Evolutionary conservation across 2,888 invertebrate genomes (phyloP), one percentile per base, ranked within the genome.

Genomic region (Serripes groenlandicus): DNA sequence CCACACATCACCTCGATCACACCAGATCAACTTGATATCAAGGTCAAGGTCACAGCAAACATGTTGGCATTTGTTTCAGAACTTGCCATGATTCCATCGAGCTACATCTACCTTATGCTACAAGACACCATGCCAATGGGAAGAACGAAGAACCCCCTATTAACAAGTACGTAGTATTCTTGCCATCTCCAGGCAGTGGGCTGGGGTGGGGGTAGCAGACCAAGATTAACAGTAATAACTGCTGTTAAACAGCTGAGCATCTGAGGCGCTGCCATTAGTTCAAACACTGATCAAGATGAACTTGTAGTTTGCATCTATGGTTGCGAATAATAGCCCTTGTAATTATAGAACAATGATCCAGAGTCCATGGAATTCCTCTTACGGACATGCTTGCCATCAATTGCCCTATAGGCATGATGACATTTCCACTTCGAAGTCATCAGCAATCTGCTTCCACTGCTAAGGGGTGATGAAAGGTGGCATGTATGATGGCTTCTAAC

Each of bases 81-180:
- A n/a, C n/a, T n/a, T n/a, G n/a, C n/a, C n/a, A n/a, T n/a, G n/a
- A n/a, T n/a, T n/a, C n/a, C n/a, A n/a, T n/a, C n/a, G n/a, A n/a
- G n/a, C n/a, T n/a, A n/a, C n/a, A n/a, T n/a, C n/a, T n/a, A n/a
- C n/a, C n/a, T n/a, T n/a, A n/a, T n/a, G n/a, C n/a, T n/a, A n/a
- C n/a, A n/a, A n/a, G n/a, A n/a, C n/a, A n/a, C 71, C 78, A 83
- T 34, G 77, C 75, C 30, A 70, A 54, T 69, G 80, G 77, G 21
- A 71, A 68, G 74, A 89, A 88, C 15, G 85, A 85, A 58, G 88
- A 85, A 62, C 86, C 87, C 49, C 72, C 88, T 32, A 86, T 35
- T 42, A 86, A 28, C 73, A 87, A 83, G 81, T 78, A 60, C 76
- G 84, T 49, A n/a, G 71, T 54, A 37, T 71, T 58, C 35, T 21